These are phyloP conservation scores for Plodia interpunctella DNA, from an alignment of 1,140 invertebrate genomes.

Conservation along the genomic window DNA sequence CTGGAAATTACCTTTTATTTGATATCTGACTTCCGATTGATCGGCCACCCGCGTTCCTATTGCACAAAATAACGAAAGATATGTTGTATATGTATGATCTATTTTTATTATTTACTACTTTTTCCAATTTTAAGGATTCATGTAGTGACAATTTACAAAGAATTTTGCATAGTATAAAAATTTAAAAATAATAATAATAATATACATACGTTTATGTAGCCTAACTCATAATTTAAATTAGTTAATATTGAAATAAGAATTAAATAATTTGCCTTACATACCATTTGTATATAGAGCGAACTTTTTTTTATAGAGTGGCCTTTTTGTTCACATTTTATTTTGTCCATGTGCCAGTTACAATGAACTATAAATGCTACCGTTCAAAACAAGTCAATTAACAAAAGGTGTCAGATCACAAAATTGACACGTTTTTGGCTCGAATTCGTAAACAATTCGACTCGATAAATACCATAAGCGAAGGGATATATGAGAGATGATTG, in stretches of 20 bases:
- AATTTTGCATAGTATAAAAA: too few species aligned
- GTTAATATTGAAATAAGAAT: too few species aligned
- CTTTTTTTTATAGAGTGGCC: not conserved
- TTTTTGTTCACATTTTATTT: not conserved
- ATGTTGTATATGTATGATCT: not conserved
- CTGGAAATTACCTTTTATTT: too few species aligned
- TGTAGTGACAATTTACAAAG: too few species aligned
- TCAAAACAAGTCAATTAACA: constrained; percentile 6
- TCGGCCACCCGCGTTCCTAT: not conserved
- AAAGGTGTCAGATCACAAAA: not conserved
- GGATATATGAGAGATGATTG: too few species aligned
- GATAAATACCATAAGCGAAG: too few species aligned
- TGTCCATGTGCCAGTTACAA: not conserved
- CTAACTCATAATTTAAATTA: too few species aligned
- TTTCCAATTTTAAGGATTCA: too few species aligned
- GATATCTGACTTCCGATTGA: constrained; percentile 3
- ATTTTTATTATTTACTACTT: too few species aligned
- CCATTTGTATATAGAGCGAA: not conserved
- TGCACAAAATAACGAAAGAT: not conserved
- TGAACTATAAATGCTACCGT: not conserved
- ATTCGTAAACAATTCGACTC: not conserved
- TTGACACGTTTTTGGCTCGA: not conserved
- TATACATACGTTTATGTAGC: too few species aligned
- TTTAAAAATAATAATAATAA: too few species aligned
- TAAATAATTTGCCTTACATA: not conserved